phyloP scores from a whole-genome alignment of 2,888 invertebrate species.

The Polymixis lichenea region DNA sequence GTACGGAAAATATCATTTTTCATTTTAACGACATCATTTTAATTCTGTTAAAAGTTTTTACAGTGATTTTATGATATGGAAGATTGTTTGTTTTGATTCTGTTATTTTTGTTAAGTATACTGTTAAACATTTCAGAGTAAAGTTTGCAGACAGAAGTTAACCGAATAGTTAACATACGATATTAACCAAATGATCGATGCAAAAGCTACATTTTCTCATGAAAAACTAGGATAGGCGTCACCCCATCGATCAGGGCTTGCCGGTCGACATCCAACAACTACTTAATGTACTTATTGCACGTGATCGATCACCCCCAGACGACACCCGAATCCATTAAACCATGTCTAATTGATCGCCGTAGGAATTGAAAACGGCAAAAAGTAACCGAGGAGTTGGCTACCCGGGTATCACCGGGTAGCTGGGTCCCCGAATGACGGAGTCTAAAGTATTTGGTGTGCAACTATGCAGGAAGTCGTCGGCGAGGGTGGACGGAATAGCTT shows the following conservation, averaged over 20 bases:
- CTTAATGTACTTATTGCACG: slow-evolving; percentile 86
- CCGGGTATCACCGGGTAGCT: slow-evolving; percentile 51
- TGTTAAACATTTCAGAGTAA: neutral
- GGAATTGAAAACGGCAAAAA: slow-evolving; percentile 88
- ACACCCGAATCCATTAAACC: slow-evolving; percentile 88
- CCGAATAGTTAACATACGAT: slow-evolving; percentile 26
- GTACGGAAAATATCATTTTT: slow-evolving; percentile 13
- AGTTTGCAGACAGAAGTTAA: slow-evolving; percentile 11
- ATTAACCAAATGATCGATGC: slow-evolving; percentile 49
- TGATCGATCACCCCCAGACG: slow-evolving; percentile 85
- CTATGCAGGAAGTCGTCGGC: slow-evolving; percentile 70
- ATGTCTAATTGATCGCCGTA: slow-evolving; percentile 87
- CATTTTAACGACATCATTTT: neutral
- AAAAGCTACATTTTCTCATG: slow-evolving; percentile 53
- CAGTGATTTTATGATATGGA: neutral
- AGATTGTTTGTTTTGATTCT: neutral
- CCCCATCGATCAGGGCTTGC: slow-evolving; percentile 81
- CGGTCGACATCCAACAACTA: slow-evolving; percentile 79
- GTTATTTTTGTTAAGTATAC: neutral
- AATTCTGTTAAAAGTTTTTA: slow-evolving; percentile 1
- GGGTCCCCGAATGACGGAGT: slow-evolving; percentile 49
- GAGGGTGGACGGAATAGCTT: slow-evolving; percentile 66
- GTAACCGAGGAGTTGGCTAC: slow-evolving; percentile 55
- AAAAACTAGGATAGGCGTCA: slow-evolving; percentile 62
- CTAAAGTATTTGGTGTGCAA: slow-evolving; percentile 72